Percentiles rank a stretch among this genome's conserved stretches.
Conservation (phyloP, 2,888 invertebrate genomes). For the Coecobrya sp. region DNA sequence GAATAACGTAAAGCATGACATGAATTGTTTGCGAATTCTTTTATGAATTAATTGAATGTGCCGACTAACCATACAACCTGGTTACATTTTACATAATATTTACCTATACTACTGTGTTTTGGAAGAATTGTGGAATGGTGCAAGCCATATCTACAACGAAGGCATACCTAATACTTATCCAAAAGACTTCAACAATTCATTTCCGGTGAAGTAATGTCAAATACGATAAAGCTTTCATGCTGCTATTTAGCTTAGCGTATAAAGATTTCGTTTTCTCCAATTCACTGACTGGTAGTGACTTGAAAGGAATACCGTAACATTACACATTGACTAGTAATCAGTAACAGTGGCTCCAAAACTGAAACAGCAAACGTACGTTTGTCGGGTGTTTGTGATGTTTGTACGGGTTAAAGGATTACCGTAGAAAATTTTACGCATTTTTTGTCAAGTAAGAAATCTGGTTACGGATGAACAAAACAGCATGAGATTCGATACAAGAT, state of each 20-base stretch:
- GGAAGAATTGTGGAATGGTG: no score
- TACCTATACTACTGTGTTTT: no score
- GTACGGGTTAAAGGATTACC: conserved; percentile 34
- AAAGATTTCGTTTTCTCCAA: not conserved
- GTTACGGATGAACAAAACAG: conserved; percentile 57
- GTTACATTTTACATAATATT: no score
- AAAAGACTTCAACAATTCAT: not conserved
- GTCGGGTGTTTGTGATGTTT: conserved; percentile 44
- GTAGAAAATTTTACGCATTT: conserved; percentile 34
- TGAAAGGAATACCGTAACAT: not conserved
- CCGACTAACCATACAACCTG: no score
- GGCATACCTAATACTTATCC: not conserved
- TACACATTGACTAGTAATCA: not conserved
- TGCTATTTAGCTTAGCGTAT: not conserved
- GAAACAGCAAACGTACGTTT: not conserved
- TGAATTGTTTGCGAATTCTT: no score
- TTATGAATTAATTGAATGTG: no score
- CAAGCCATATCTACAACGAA: no score
- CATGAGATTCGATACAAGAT: conserved; percentile 31
- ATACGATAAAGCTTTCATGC: not conserved
- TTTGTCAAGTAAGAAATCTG: conserved; percentile 47
- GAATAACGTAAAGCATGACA: no score
- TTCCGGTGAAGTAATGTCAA: not conserved
- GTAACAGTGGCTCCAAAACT: not conserved
- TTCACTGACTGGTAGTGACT: no score